phyloP scores from a whole-genome alignment of 2,797 vertebrate species.

The Kryptolebias ocellatus region DNA sequence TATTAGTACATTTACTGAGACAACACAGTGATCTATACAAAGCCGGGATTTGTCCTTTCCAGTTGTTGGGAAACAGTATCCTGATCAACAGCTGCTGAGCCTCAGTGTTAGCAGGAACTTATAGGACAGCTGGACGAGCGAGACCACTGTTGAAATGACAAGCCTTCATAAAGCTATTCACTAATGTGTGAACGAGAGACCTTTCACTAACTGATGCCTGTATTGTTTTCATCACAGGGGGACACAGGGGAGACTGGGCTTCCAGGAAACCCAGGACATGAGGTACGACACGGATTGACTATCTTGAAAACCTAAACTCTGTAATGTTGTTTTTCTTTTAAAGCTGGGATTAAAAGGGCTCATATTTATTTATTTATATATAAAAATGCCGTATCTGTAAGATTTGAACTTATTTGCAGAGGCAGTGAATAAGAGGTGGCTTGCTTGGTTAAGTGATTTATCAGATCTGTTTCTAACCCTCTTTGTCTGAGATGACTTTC shows the following conservation, averaged over 20 bases:
- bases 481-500: slow-evolving; percentile 23
- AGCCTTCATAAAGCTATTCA: slow-evolving; percentile 68
- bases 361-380: background rate
- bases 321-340: background rate
- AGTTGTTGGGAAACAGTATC: slow-evolving; percentile 78
- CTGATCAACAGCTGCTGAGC: slow-evolving; percentile 75
- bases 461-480: slow-evolving; percentile 34
- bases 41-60: slow-evolving; percentile 47
- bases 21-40: slow-evolving; percentile 39
- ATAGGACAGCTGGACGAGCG: slow-evolving; percentile 74
- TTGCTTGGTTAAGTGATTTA: slow-evolving; percentile 43
- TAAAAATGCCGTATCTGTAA: too few relatives aligned
- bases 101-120: slow-evolving; percentile 61
- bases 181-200: slow-evolving; percentile 74
- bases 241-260: slow-evolving; percentile 54
- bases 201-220: slow-evolving; percentile 64
- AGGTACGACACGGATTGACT: slow-evolving; percentile 51
- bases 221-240: slow-evolving; percentile 65
- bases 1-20: slow-evolving; percentile 30
- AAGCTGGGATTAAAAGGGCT: slow-evolving; percentile 10
- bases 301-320: background rate
- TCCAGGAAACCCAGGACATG: slow-evolving; percentile 61
- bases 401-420: slow-evolving; percentile 1
- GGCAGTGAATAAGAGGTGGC: slow-evolving; percentile 12
- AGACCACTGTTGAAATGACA: slow-evolving; percentile 54